Evolutionary conservation across 2,797 vertebrate genomes (phyloP).

Genomic region (Dallia pectoralis): DNA sequence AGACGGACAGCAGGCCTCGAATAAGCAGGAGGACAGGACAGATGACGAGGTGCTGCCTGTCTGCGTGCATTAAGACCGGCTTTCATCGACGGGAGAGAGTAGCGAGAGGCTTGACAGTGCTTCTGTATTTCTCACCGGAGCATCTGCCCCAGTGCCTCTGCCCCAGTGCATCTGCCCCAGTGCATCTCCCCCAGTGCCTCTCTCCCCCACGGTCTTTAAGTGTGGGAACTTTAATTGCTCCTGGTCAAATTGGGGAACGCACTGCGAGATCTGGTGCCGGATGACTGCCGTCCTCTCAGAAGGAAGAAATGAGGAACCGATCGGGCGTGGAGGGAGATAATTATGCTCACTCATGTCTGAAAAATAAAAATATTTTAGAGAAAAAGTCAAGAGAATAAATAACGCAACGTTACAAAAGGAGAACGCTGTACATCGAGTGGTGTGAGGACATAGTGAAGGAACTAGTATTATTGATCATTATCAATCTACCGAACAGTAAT

Average conservation of each 20-base stretch:
- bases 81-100: neutral
- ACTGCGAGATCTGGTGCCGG: conserved; percentile 19
- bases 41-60: conserved; percentile 5
- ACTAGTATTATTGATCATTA: conserved; percentile 16
- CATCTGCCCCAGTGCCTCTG: neutral
- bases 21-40: conserved; percentile 11
- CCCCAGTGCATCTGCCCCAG: neutral
- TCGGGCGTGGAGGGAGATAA: neutral
- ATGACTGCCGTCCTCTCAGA: conserved; percentile 10
- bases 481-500: neutral
- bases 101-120: conserved; percentile 1
- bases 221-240: conserved; percentile 21
- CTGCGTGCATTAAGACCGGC: neutral
- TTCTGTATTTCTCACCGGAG: neutral
- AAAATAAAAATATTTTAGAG: conserved; percentile 24
- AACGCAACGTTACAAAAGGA: conserved; percentile 7
- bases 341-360: conserved; percentile 20
- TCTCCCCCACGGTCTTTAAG: conserved; percentile 19
- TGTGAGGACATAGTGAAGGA: conserved; percentile 24
- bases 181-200: neutral
- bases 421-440: conserved; percentile 28
- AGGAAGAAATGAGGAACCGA: conserved; percentile 2
- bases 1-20: conserved; percentile 10
- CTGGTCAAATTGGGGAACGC: conserved; percentile 28
- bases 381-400: conserved; percentile 5